Evolutionary conservation across 2,888 invertebrate species (phyloP).

Genomic region (Metalampra italica): DNA sequence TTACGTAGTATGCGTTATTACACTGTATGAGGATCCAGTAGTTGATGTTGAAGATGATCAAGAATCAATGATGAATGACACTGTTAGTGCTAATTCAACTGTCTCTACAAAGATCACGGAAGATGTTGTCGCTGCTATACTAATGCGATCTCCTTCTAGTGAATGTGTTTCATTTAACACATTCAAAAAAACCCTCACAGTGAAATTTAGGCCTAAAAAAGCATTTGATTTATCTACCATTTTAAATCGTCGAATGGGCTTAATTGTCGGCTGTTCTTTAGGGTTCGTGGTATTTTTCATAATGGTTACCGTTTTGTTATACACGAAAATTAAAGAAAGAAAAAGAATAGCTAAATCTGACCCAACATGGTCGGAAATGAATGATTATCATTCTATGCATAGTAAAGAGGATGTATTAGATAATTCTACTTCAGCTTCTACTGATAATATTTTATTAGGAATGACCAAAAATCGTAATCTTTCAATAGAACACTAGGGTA

Average conservation of each 20-base stretch:
- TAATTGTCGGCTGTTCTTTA: constrained; percentile 68
- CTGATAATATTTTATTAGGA: constrained; percentile 71
- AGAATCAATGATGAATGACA: constrained; percentile 35
- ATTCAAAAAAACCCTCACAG: constrained; percentile 43
- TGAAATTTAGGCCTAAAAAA: constrained; percentile 46
- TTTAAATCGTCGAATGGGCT: constrained; percentile 63
- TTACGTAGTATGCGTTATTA: constrained; percentile 61
- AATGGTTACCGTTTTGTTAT: constrained; percentile 65
- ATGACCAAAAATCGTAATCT: constrained; percentile 60
- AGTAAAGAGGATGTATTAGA: constrained; percentile 70
- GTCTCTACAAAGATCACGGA: constrained; percentile 50
- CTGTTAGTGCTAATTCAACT: constrained; percentile 38
- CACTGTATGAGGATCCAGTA: constrained; percentile 52
- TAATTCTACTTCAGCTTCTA: constrained; percentile 65
- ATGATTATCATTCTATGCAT: constrained; percentile 68
- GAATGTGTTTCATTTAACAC: constrained; percentile 68
- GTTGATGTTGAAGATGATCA: constrained; percentile 39
- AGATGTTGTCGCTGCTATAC: constrained; percentile 52
- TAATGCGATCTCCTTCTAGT: constrained; percentile 62
- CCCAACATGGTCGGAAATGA: constrained; percentile 69
- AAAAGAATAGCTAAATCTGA: constrained; percentile 70
- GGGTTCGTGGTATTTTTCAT: constrained; percentile 69
- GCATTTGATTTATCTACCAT: constrained; percentile 51
- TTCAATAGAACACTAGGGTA: constrained; percentile 19
- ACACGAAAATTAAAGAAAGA: constrained; percentile 70